These are phyloP conservation scores for Trichomalopsis sarcophagae DNA, from an alignment of 1,140 invertebrate species.

Conservation along the genomic window DNA sequence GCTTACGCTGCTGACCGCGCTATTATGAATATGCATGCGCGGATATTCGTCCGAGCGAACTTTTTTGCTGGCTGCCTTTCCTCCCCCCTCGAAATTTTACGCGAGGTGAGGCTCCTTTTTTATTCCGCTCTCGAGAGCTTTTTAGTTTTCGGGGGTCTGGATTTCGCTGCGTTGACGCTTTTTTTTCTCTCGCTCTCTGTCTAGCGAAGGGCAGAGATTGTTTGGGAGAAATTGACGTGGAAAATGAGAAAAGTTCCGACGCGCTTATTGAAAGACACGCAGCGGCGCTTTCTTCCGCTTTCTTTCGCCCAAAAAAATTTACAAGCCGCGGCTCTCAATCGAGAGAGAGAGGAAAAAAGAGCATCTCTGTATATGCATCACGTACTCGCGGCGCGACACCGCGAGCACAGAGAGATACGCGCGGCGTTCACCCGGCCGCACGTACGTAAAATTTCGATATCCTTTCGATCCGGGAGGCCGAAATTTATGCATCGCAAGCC, in stretches of 20 bases:
- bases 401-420: not conserved
- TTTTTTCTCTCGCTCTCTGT: not conserved
- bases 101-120: not conserved
- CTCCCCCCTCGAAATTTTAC: not conserved
- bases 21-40: conserved; percentile 44
- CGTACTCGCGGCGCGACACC: too few relatives aligned
- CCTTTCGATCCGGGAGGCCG: not conserved
- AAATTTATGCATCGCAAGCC: conserved; percentile 35
- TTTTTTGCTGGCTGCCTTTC: not conserved
- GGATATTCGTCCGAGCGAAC: conserved; percentile 15
- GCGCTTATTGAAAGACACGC: not conserved
- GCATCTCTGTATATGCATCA: not conserved
- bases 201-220: not conserved
- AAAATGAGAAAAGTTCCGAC: not conserved
- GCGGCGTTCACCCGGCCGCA: not conserved
- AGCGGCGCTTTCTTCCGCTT: not conserved
- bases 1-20: not conserved
- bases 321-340: not conserved
- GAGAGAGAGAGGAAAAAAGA: not conserved
- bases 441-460: conserved; percentile 24
- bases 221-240: not conserved
- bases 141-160: not conserved
- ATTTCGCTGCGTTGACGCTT: not conserved
- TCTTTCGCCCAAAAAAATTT: not conserved
- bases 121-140: not conserved